phyloP scores from a whole-genome alignment of 2,113 vertebrate species.

The Parotia lawesii region DNA sequence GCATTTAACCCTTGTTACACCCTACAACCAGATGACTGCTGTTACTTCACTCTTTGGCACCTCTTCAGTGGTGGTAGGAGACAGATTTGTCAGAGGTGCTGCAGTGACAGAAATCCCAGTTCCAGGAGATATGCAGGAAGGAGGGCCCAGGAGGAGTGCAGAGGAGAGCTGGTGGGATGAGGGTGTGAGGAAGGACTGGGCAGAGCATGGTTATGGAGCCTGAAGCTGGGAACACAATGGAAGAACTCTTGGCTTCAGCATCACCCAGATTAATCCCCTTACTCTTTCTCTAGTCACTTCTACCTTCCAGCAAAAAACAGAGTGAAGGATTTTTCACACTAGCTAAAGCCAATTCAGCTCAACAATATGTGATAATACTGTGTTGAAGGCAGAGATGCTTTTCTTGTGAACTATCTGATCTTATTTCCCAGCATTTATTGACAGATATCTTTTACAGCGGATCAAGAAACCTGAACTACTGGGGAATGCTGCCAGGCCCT shows the following conservation, averaged over 20 bases:
- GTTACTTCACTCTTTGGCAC: neutral
- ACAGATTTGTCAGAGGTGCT: neutral
- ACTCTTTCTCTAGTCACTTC: neutral
- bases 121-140: neutral
- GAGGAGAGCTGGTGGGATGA: neutral
- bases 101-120: neutral
- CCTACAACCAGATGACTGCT: neutral
- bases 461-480: slow-evolving; percentile 24
- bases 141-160: neutral
- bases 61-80: neutral
- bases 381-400: neutral
- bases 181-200: neutral
- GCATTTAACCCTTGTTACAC: slow-evolving; percentile 3
- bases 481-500: slow-evolving; percentile 17
- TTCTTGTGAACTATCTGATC: neutral
- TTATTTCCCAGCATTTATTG: neutral
- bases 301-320: neutral
- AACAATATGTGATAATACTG: neutral
- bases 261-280: neutral
- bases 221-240: neutral
- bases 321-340: slow-evolving; percentile 7
- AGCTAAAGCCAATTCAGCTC: neutral
- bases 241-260: neutral
- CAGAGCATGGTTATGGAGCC: neutral
- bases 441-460: neutral